phyloP scores from a whole-genome alignment of 2,113 vertebrate species.

The Sminthopsis crassicaudata region DNA sequence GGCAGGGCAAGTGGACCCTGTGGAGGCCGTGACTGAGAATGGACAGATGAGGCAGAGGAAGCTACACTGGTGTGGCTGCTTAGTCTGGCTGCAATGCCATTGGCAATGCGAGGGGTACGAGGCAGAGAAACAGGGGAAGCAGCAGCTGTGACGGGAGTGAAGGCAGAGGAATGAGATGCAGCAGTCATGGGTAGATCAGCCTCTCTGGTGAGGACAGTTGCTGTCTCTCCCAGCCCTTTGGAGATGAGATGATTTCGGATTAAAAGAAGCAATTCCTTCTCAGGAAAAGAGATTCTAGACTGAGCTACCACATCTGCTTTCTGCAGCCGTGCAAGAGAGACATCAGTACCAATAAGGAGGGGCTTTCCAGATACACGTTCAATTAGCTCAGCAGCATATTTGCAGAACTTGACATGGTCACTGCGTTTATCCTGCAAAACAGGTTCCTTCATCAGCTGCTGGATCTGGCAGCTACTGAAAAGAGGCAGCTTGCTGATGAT shows the following conservation, averaged over 20 bases:
- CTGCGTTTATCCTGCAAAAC: conserved; percentile 99
- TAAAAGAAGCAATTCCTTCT: conserved; percentile 96
- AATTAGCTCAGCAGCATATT: conserved; percentile 95
- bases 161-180: conserved; percentile 90
- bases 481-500: conserved; percentile 99
- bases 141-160: conserved; percentile 87
- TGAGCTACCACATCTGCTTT: conserved; percentile 98
- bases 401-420: conserved; percentile 98
- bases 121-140: conserved; percentile 91
- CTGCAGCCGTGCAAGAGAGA: conserved; percentile 96
- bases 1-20: conserved; percentile 85
- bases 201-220: conserved; percentile 92
- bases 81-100: conserved; percentile 91
- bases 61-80: conserved; percentile 86
- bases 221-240: conserved; percentile 95
- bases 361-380: conserved; percentile 98
- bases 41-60: conserved; percentile 83
- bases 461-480: conserved; percentile 98
- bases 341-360: conserved; percentile 94
- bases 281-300: conserved; percentile 95
- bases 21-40: conserved; percentile 88
- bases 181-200: conserved; percentile 96
- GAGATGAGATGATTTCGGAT: conserved; percentile 97
- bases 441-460: conserved; percentile 99
- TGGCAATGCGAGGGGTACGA: conserved; percentile 94